A percentile compares a stretch with the other conserved stretches of the same genome.
Evolutionary conservation across 2,797 vertebrate species (phyloP).

Genomic region (Rhabdomys pumilio): DNA sequence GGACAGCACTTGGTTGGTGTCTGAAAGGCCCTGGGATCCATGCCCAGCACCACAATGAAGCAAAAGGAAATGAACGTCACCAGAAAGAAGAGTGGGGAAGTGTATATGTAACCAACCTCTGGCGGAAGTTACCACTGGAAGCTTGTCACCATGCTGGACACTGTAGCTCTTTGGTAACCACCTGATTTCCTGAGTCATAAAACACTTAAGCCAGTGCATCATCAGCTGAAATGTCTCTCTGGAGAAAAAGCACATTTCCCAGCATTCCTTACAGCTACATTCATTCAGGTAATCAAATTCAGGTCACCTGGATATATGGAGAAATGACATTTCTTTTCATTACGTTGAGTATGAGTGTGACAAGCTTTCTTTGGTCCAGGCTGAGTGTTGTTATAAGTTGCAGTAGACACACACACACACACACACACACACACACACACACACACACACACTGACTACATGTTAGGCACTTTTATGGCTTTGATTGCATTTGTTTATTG

Average conservation of each 20-base stretch:
- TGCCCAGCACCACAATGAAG: neutral
- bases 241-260: neutral
- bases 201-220: neutral
- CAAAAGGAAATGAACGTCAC: neutral
- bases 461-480: neutral
- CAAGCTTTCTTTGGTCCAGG: neutral
- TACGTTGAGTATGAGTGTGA: neutral
- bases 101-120: neutral
- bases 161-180: neutral
- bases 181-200: neutral
- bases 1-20: neutral
- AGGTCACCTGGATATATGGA: neutral
- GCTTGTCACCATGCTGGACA: neutral
- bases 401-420: neutral
- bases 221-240: neutral
- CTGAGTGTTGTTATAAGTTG: constrained; percentile 5
- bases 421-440: neutral
- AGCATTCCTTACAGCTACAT: constrained; percentile 13
- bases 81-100: neutral
- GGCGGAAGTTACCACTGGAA: neutral
- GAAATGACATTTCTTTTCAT: neutral
- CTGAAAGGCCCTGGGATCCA: neutral
- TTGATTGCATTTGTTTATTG: neutral
- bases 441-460: neutral
- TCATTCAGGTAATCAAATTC: constrained; percentile 2